Conservation (phyloP, 2,888 invertebrate genomes). For the Parnassius glacialis region DNA sequence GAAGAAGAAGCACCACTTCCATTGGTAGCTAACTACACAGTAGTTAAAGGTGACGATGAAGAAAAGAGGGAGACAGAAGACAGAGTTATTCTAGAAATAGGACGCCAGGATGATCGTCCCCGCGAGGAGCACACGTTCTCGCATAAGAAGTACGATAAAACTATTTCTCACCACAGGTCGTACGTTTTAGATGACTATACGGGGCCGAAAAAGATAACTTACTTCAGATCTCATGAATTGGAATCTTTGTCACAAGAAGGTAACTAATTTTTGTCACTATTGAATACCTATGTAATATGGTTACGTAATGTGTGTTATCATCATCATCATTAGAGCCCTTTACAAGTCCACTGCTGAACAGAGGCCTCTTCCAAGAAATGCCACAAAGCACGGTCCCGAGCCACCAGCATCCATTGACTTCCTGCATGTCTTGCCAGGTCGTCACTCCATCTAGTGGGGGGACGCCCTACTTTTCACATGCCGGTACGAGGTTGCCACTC, state of each 20-base stretch:
- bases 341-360: no score
- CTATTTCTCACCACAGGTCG: conserved; percentile 71
- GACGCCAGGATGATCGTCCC: conserved; percentile 69
- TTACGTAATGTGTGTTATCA: no score
- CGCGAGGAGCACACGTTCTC: conserved; percentile 71
- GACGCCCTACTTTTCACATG: no score
- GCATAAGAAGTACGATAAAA: conserved; percentile 77
- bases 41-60: conserved; percentile 60
- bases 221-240: conserved; percentile 65
- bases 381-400: no score
- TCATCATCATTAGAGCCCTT: no score
- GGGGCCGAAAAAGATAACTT: conserved; percentile 58
- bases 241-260: conserved; percentile 56
- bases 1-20: conserved; percentile 67
- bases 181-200: conserved; percentile 69
- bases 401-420: no score
- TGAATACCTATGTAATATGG: no score
- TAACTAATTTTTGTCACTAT: conserved; percentile 33
- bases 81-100: conserved; percentile 74
- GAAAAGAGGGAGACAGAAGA: conserved; percentile 65
- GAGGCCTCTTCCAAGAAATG: no score
- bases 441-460: no score
- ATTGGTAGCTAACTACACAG: conserved; percentile 64
- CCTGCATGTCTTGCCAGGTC: no score
- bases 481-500: no score